These are phyloP conservation scores for Xyrauchen texanus DNA, from an alignment of 2,113 vertebrate genomes.

Conservation along the genomic window DNA sequence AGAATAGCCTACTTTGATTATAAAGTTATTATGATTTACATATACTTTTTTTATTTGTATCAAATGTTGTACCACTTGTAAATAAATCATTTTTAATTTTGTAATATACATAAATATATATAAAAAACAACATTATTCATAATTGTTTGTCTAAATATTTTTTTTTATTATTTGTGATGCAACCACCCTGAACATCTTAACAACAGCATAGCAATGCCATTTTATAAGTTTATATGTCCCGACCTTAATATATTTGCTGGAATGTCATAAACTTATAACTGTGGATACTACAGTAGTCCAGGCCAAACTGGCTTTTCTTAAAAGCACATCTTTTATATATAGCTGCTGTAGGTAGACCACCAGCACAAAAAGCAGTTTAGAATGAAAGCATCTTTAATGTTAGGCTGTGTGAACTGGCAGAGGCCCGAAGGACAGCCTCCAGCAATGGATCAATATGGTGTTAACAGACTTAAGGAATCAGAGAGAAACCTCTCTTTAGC, in stretches of 20 bases:
- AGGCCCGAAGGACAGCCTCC: not conserved
- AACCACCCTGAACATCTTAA: too few relatives aligned
- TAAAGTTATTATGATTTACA: not conserved
- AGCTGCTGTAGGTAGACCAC: not conserved
- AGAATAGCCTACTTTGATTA: not conserved
- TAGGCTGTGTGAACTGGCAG: not conserved
- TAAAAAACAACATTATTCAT: not conserved
- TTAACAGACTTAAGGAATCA: constrained; percentile 36
- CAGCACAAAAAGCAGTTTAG: constrained; percentile 8
- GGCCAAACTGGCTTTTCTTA: not conserved
- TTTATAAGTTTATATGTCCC: not conserved
- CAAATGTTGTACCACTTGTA: not conserved
- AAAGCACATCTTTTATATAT: not conserved
- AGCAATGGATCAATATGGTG: constrained; percentile 28
- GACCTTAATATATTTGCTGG: not conserved
- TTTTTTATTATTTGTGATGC: not conserved
- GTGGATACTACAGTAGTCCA: not conserved
- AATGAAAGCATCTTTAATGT: constrained; percentile 14
- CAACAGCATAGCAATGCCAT: not conserved
- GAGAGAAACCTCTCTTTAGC: constrained; percentile 25
- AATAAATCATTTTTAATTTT: not conserved
- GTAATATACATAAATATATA: not conserved
- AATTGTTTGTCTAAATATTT: not conserved
- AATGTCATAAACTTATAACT: not conserved
- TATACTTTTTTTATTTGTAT: not conserved